Base-by-base conservation (phyloP, 92 coral and sea anemone species). In the Parazoanthus atlanticus region DNA sequence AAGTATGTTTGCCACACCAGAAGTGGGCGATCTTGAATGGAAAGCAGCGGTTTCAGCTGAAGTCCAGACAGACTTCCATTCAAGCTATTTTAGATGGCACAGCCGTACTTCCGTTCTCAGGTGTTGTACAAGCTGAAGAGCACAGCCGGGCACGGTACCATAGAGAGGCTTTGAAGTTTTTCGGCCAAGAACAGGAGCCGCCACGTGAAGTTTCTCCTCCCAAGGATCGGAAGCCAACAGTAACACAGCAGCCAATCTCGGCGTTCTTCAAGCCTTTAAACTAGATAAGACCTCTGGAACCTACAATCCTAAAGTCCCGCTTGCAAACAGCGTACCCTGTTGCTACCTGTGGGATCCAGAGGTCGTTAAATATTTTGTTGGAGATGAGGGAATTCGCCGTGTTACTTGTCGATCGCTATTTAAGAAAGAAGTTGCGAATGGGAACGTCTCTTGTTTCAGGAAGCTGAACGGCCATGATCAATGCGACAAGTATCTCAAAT, bases 271-370 rank as follows among this genome's bases (percentile, higher is more conserved):
- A 79, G 40, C 69, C 67, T 80, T 80, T 80, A 80, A 80, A 80
- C 84, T 80, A 80, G 84, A 30, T 28, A 0, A 3, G 49, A 31
- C 84, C 84, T 80, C 74, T 70, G 74, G 74, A 70, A 26, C 74
- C 74, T 28, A 25, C 74, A 40, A 40, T 40, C 43, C 43, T 40
- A 70, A 70, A 70, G 36, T 70, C 10, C 74, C 13, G 7, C 33
- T 25, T 41, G 29, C 23, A 26, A 9, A 47, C 56, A 47, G 30
- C 25, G 74, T 70, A 13, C 36, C 26, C 3, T 80, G 84, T 32
- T 54, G 43, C n/a, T 56, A 80, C 23, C 40, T 80, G 72, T 80
- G 84, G 71, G 84, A 31, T 32, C 84, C 84, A 80, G 84, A 80
- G 84, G 70, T 80, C 72, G 72, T 80, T 26, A 80, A 80, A 32